Evolutionary conservation across 2,888 invertebrate genomes (phyloP).

Genomic region (Andrena camellia): DNA sequence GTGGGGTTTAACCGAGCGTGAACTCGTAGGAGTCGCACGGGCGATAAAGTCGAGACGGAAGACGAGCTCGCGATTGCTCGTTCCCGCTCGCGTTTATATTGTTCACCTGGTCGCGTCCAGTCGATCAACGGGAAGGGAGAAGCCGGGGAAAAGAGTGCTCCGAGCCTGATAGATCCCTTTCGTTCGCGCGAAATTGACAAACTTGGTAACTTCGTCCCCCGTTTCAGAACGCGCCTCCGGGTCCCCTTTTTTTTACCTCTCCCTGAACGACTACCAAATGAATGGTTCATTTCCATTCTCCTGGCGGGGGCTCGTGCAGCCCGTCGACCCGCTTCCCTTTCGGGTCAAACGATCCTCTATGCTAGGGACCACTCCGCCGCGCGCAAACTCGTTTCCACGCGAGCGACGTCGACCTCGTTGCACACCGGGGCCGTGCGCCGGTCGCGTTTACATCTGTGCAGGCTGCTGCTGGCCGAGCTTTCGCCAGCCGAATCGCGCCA

Average conservation of each 20-base stretch:
- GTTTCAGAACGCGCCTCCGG: constrained; percentile 27
- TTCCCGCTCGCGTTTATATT: constrained; percentile 21
- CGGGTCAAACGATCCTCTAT: constrained; percentile 72
- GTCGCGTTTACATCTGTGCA: constrained; percentile 54
- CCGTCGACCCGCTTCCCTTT: constrained; percentile 64
- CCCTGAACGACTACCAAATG: constrained; percentile 61
- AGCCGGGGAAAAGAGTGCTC: not conserved
- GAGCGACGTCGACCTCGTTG: constrained; percentile 64
- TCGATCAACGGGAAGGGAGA: not conserved
- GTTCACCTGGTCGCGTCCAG: constrained; percentile 7
- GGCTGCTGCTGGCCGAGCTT: constrained; percentile 48
- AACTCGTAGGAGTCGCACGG: constrained; percentile 28
- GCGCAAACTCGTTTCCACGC: constrained; percentile 70
- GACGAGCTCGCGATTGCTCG: constrained; percentile 13
- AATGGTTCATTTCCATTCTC: constrained; percentile 64
- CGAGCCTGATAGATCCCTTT: not conserved
- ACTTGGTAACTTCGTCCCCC: constrained; percentile 44
- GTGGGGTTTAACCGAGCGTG: constrained; percentile 49
- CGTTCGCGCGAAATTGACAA: constrained; percentile 60
- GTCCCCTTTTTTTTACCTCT: constrained; percentile 1
- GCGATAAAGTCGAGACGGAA: constrained; percentile 25
- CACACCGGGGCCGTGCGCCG: constrained; percentile 30
- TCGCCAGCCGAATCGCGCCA: constrained; percentile 62
- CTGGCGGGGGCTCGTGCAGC: constrained; percentile 45
- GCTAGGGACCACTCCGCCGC: constrained; percentile 56